Evolutionary conservation across 2,797 vertebrate species (phyloP).

Genomic region (Parauchenoglanis ngamensis): DNA sequence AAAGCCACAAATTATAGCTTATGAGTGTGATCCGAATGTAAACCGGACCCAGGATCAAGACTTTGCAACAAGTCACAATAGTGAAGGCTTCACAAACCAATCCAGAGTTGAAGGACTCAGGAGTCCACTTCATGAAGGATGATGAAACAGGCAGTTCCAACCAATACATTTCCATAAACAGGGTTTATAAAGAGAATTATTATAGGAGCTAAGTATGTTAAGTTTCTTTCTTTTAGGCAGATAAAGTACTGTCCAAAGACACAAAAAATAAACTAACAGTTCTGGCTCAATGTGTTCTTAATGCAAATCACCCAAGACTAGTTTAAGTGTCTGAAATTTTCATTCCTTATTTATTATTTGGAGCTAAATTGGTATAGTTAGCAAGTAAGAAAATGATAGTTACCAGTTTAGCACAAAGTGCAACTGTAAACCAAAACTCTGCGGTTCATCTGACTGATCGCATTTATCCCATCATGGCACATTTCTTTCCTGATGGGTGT

Average conservation of each 20-base stretch:
- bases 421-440: background rate
- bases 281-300: background rate
- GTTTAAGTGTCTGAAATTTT: background rate
- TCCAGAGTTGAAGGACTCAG: background rate
- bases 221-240: background rate
- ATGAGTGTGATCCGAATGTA: background rate
- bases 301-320: background rate
- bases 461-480: background rate
- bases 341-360: background rate
- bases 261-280: background rate
- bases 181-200: background rate
- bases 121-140: background rate
- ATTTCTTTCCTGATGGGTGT: background rate
- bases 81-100: background rate
- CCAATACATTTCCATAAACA: background rate
- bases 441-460: too few relatives aligned
- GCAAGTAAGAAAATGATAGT: background rate
- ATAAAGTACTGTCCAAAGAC: background rate
- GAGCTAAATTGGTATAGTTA: background rate
- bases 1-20: background rate
- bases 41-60: background rate
- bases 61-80: background rate
- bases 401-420: background rate
- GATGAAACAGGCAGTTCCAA: background rate
- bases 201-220: background rate